Evolutionary conservation across 1,140 invertebrate genomes (phyloP), one percentile per base, ranked within the genome.

Genomic region (Hydropsyche tenuis): DNA sequence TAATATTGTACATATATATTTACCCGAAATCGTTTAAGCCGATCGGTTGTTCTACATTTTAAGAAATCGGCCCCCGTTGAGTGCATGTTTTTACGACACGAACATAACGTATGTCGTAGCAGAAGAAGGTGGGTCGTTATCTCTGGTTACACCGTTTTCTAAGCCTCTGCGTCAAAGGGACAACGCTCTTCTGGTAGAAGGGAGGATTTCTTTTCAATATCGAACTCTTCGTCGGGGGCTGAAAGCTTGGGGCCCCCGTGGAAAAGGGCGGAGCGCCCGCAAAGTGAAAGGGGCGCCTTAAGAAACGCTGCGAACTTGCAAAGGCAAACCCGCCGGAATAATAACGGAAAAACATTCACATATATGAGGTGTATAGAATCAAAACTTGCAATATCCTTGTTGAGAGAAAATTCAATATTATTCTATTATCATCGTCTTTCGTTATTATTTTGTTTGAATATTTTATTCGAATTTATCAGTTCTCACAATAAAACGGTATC

Each of bases 71-170:
- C 16, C 45, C 12, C 16, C 12, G 14, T 37, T 37, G 30, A 37
- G 30, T 37, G 30, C 30, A 37, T 37, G 30, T 37, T 37, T 37
- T 4, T 23, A 60, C 20, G 11, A 23, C 12, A 12, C 9, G 23
- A 14, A 60, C 22, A 20, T 60, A 22, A 12, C 56, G 56, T 60
- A 23, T 60, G 18, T 60, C 22, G 56, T 9, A 3, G 30, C n/a
- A 37, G 9, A 37, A 9, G 30, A 37, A 9, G 9, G 30, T 3
- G 9, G 23, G 56, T 60, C 56, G 56, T 60, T 60, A 60, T 60
- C 56, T 60, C 23, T 60, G 22, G 56, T 60, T 60, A 60, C 56
- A 60, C 56, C 56, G 56, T 60, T 60, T 60, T 60, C 56, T 60
- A 60, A 60, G 23, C 22, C 56, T 27, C 22, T 60, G 56, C 56